Evolutionary conservation across 2,797 vertebrate genomes (phyloP), one percentile per base, ranked within the genome.

Genomic region (Aldrovandia affinis): DNA sequence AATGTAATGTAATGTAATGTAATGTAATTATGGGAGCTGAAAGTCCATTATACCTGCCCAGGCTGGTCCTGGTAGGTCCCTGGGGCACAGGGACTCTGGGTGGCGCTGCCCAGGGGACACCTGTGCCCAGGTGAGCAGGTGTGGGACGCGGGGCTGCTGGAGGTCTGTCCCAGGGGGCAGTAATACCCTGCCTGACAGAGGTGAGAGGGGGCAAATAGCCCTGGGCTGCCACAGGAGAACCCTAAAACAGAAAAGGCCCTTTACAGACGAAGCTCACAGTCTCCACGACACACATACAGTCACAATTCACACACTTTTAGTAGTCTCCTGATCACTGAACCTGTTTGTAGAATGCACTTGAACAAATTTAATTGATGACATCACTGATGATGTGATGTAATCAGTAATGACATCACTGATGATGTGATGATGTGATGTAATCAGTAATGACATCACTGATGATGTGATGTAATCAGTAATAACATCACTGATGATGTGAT

Each of bases 31-130:
- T 2, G 39, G 20, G 22, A 33, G 18, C 28, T 15, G n/a, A 8
- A 20, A 44, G 15, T 0, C 81, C 77, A 8, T 15, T 36, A 18
- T 77, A 96, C 95, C 95, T 97, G 95, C 30, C 96, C 96, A 80
- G 90, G 83, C 88, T 94, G 92, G 79, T 95, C 94, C 89, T 98
- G 97, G 79, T 96, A 98, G 52, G 95, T 95, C 28, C 98, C 97
- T 22, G 93, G 88, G 0, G 90, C 88, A 83, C 97, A 99, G 8
- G 93, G 90, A 18, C 89, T 42, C 42, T 95, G 95, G 80, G 88
- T 88, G 15, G 89, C 73, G 87, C 96, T 97, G 81, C 97, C 97
- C 81, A 86, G 8, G 20, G 97, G 97, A 68, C 98, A 99, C 75
- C 92, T 95, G 87, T 96, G 91, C 68, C 97, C 97, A 86, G 91